Evolutionary conservation across 35 echinoderm and acorn worm species (phyloP).

Genomic region (Anneissia japonica): DNA sequence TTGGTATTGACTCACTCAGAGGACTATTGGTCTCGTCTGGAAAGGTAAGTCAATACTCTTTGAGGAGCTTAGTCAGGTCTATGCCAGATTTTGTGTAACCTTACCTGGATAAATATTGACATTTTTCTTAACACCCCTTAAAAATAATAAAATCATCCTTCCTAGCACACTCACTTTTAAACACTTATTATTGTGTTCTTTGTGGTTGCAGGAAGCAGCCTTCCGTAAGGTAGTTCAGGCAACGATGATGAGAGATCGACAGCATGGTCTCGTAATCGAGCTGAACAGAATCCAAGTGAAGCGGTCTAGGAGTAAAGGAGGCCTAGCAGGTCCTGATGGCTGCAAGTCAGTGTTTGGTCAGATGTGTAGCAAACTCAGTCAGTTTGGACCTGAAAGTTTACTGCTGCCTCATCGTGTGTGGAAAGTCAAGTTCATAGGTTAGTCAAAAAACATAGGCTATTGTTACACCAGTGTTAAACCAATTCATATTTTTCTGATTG

Average conservation of each 20-base stretch:
- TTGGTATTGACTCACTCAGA: slow-evolving; percentile 86
- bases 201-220: slow-evolving; percentile 72
- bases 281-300: slow-evolving; percentile 98
- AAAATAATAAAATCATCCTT: too few species aligned
- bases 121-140: too few species aligned
- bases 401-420: slow-evolving; percentile 89
- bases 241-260: slow-evolving; percentile 82
- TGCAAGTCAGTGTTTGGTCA: slow-evolving; percentile 98
- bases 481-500: too few species aligned
- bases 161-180: too few species aligned
- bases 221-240: slow-evolving; percentile 92
- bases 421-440: slow-evolving; percentile 99
- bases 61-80: too few species aligned
- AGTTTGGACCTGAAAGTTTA: slow-evolving; percentile 85
- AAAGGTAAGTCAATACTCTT: slow-evolving; percentile 72
- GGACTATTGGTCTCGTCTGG: slow-evolving; percentile 84
- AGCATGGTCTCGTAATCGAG: slow-evolving; percentile 86
- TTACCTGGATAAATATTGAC: too few species aligned
- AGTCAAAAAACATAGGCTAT: too few species aligned
- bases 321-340: slow-evolving; percentile 86
- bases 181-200: too few species aligned
- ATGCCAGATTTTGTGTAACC: too few species aligned
- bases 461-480: too few species aligned
- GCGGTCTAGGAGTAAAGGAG: slow-evolving; percentile 89
- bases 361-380: slow-evolving; percentile 80